Evolutionary conservation across 1,140 invertebrate species (phyloP), one percentile per base, ranked within the genome.

Genomic region (Ceratina australensis): DNA sequence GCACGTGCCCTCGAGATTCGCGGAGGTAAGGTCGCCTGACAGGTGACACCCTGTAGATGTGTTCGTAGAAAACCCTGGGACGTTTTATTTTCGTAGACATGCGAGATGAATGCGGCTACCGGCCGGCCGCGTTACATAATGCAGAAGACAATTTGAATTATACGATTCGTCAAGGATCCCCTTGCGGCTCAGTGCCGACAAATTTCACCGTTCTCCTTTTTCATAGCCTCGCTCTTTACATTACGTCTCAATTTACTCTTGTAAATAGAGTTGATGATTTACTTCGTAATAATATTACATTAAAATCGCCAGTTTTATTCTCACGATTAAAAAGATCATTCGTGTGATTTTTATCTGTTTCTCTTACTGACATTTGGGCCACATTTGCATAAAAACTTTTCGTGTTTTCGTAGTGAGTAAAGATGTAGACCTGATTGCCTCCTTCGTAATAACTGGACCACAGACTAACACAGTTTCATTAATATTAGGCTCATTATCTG

Each of bases 11-110:
- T 68, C 65, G 65, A 68, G 64, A 42, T 42, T 47, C 64, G 65
- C 65, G 22, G 54, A 68, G 65, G 50, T 68, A 54, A 68, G 65
- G 65, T 50, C 24, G 65, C 65, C 10, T 28, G 49, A 68, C 65
- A 68, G 50, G 50, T 28, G 50, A 68, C 65, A 68, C 50, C 65
- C 65, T 33, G 65, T 56, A 20, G 26, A 68, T 50, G 50, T 26
- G 47, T 54, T 66, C 47, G 65, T 28, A 68, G 18, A 20, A 68
- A 68, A 68, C 24, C 65, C 49, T 67, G 65, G 18, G 18, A 52
- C 50, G 49, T 54, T 68, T 68, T 68, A 68, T 68, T 68, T 56
- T 56, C 50, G 24, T 54, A 28, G 50, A 68, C 12, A 10, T 24
- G 65, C 12, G 24, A 20, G 65, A 67, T 67, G 65, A 67, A 67